Evolutionary conservation across 2,113 vertebrate genomes (phyloP), one percentile per base, ranked within the genome.

Genomic region (Gopherus evgoodei): DNA sequence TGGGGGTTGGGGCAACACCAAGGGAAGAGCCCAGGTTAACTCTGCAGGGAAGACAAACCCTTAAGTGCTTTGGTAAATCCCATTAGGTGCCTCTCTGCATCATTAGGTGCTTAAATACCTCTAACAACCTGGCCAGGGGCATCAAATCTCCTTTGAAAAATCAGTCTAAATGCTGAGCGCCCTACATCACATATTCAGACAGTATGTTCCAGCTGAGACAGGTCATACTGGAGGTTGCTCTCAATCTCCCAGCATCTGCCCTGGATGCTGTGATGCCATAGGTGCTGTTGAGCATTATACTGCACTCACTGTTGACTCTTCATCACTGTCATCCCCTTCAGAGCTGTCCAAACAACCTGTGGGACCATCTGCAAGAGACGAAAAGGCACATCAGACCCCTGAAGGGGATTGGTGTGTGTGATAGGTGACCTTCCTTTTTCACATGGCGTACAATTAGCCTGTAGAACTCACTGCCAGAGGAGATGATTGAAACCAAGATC

Each of bases 361-460:
- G 25, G 38, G 12, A 0, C n/a, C 56, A 24, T 57, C 88, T 90
- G 53, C 50, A n/a, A 83, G 56, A 81, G 35, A 6, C 75, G 19
- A n/a, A 88, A 52, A 78, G 25, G 81, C 0, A 0, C 19, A 10
- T 42, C 76, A 75, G 19, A 19, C 81, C 59, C 53, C 0, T 0
- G 72, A 59, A 22, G 19, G 35, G 35, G 65, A 72, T 10, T 72
- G 65, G n/a, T 19, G n/a, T 21, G 17, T 38, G 9, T 81, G 44
- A 65, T 78, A 59, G 5, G 1, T 31, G 85, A 76, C 62, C 75
- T 5, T 38, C 54, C 17, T 65, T 49, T 72, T 65, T 44, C 25
- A 6, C 35, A 16, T 17, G 8, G 8, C n/a, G 65, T 17, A 69
- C 65, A n/a, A 8, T n/a, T 69, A 21, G 17, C 65, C 65, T 21